Conservation (phyloP, 2,888 invertebrate genomes). For the Dolichomitus sp. region DNA sequence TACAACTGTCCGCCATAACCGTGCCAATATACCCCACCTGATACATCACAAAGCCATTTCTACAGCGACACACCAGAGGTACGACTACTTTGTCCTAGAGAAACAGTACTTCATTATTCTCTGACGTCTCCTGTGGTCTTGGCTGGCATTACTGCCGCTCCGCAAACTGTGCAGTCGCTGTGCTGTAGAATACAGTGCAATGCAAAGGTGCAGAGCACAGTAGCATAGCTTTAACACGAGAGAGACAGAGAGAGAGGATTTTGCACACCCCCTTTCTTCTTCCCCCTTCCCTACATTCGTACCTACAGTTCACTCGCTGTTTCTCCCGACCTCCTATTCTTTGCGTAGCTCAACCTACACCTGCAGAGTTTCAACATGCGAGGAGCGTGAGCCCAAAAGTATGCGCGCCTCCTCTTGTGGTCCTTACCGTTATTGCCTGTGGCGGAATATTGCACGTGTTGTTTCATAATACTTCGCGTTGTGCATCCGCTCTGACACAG, state of each 20-base stretch:
- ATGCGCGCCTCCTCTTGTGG: constrained; percentile 52
- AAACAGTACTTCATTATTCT: constrained; percentile 58
- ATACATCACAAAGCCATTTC: constrained; percentile 28
- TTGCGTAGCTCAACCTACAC: constrained; percentile 23
- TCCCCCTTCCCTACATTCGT: background rate
- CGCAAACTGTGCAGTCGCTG: constrained; percentile 42
- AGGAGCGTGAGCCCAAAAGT: constrained; percentile 39
- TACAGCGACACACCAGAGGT: background rate
- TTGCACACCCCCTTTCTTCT: too few relatives aligned
- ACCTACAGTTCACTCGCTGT: background rate
- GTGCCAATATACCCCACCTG: constrained; percentile 49
- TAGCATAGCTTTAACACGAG: constrained; percentile 52
- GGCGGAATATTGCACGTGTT: background rate
- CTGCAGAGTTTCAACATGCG: constrained; percentile 41
- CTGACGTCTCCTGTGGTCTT: constrained; percentile 58
- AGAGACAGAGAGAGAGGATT: constrained; percentile 17
- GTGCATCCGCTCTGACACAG: background rate
- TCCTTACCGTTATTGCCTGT: constrained; percentile 38
- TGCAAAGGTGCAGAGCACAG: constrained; percentile 18
- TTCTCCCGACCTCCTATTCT: background rate
- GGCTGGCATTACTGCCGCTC: constrained; percentile 30
- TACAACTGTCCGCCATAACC: constrained; percentile 42
- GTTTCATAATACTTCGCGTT: background rate
- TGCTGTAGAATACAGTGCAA: background rate
- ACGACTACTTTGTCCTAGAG: background rate